Conservation (phyloP, 2,888 invertebrate genomes). For the Agonopterix subpropinquella region DNA sequence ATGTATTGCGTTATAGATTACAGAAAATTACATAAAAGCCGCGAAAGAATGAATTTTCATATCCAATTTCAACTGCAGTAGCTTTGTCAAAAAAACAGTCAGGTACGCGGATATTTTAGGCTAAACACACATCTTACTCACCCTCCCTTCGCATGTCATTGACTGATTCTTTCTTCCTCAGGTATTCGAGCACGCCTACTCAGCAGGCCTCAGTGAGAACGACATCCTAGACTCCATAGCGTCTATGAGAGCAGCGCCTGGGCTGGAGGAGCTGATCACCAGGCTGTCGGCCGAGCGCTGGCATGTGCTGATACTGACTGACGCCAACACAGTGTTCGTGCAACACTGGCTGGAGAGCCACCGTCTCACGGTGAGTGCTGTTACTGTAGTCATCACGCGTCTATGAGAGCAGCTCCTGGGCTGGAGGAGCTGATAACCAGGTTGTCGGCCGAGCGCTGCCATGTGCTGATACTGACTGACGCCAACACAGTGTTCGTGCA, state of each 20-base stretch:
- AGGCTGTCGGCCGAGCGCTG: conserved; percentile 40
- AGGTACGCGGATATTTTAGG: too few relatives aligned
- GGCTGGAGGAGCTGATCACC: conserved; percentile 39
- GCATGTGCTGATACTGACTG: conserved; percentile 52
- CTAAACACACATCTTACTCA: too few relatives aligned
- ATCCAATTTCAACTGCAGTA: too few relatives aligned
- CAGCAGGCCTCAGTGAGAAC: conserved; percentile 45
- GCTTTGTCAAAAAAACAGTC: too few relatives aligned
- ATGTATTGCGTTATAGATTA: too few relatives aligned
- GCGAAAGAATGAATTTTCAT: too few relatives aligned
- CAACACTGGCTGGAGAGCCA: conserved; percentile 57
- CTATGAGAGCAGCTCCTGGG: conserved; percentile 49
- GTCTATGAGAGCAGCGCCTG: conserved; percentile 48
- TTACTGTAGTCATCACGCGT: conserved; percentile 12
- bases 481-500: conserved; percentile 58
- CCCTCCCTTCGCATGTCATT: background rate
- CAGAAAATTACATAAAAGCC: too few relatives aligned
- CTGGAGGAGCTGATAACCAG: conserved; percentile 35
- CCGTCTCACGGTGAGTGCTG: conserved; percentile 36
- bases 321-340: conserved; percentile 61
- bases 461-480: conserved; percentile 51
- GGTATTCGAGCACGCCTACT: conserved; percentile 64
- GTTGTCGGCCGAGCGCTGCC: conserved; percentile 44
- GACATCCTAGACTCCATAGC: conserved; percentile 54
- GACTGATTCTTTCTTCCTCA: conserved; percentile 18